Evolutionary conservation across 92 coral and sea anemone species (phyloP).

Genomic region (Chrysogorgia sp.): DNA sequence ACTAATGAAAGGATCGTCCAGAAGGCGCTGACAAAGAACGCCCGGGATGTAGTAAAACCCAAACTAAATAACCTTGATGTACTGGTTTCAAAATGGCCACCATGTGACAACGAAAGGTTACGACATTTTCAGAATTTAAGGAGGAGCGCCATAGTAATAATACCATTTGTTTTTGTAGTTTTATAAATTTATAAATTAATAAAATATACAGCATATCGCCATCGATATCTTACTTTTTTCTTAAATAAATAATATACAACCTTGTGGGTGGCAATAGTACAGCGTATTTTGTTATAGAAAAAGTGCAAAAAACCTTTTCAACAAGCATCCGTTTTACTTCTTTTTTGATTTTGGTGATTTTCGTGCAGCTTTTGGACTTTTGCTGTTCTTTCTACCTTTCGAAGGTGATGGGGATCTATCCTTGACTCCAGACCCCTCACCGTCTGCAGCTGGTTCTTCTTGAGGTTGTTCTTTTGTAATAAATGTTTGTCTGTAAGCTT

Average conservation of each 20-base stretch:
- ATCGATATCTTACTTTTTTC: too few relatives aligned
- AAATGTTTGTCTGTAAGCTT: conserved; percentile 92
- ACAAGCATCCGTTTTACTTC: conserved; percentile 47
- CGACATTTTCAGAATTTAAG: too few relatives aligned
- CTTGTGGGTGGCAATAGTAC: not conserved
- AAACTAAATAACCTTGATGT: too few relatives aligned
- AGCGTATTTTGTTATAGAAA: not conserved
- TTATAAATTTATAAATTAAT: too few relatives aligned
- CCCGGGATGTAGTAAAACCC: too few relatives aligned
- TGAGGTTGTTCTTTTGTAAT: conserved; percentile 82
- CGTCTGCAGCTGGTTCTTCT: conserved; percentile 67
- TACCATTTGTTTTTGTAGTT: too few relatives aligned
- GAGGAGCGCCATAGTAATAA: too few relatives aligned
- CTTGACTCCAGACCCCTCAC: conserved; percentile 38
- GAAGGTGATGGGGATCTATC: conserved; percentile 90
- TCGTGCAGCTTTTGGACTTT: conserved; percentile 87
- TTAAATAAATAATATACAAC: not conserved
- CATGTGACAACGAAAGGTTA: too few relatives aligned
- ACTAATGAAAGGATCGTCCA: too few relatives aligned
- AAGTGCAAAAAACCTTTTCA: not conserved
- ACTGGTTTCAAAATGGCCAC: too few relatives aligned
- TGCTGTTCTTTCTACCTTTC: conserved; percentile 76
- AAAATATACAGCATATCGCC: too few relatives aligned
- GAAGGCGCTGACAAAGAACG: too few relatives aligned
- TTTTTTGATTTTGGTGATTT: conserved; percentile 88